Evolutionary conservation across 2,888 invertebrate genomes (phyloP).

Genomic region (Drosophila ezoana): DNA sequence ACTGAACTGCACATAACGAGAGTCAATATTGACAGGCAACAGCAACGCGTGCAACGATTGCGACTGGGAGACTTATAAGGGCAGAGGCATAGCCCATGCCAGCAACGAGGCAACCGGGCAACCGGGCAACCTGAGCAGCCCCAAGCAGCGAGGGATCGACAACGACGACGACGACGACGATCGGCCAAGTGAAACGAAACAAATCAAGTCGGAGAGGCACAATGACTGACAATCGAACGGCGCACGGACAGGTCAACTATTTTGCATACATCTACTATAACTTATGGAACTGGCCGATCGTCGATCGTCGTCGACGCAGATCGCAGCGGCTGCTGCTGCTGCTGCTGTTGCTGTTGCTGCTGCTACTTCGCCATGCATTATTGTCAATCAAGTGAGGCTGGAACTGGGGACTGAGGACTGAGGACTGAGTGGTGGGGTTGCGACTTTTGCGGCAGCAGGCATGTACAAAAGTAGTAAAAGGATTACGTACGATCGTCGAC

Average conservation of each 20-base stretch:
- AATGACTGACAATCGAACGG: constrained; percentile 80
- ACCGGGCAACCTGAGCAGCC: constrained; percentile 38
- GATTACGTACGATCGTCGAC: constrained; percentile 68
- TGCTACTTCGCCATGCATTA: constrained; percentile 79
- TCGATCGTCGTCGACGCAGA: constrained; percentile 69
- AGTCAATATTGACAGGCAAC: constrained; percentile 81
- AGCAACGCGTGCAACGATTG: constrained; percentile 72
- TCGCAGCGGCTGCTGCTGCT: constrained; percentile 33
- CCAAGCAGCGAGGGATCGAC: constrained; percentile 47
- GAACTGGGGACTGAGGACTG: constrained; percentile 24
- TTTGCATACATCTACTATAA: constrained; percentile 83
- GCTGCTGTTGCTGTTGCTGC: constrained; percentile 42
- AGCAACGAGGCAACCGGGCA: constrained; percentile 29
- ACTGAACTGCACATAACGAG: constrained; percentile 76
- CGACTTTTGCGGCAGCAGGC: constrained; percentile 33
- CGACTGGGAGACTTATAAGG: constrained; percentile 71
- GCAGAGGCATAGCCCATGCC: constrained; percentile 46
- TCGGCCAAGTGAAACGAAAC: constrained; percentile 79
- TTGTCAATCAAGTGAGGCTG: constrained; percentile 79
- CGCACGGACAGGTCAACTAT: constrained; percentile 83
- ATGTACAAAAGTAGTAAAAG: constrained; percentile 70
- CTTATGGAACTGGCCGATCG: constrained; percentile 79
- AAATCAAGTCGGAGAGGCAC: constrained; percentile 77
- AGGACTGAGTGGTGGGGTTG: constrained; percentile 21
- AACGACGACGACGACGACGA: constrained; percentile 57